A percentile compares a stretch with the other conserved stretches of the same genome.
These are phyloP conservation scores for Stigmatopora nigra DNA, from an alignment of 2,113 vertebrate species.

Conservation along the genomic window DNA sequence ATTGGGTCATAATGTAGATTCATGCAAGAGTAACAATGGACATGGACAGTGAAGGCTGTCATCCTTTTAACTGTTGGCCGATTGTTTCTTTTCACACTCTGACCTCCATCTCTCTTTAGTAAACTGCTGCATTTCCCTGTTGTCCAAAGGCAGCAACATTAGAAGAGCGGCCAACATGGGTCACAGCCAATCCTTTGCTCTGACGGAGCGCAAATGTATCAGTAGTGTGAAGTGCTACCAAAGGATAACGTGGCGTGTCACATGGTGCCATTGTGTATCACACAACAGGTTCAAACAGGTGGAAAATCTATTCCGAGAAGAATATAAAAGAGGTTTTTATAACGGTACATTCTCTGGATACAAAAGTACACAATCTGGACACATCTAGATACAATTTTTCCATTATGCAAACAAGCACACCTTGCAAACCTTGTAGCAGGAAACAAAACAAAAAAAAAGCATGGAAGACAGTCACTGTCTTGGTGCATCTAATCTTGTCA, in stretches of 20 bases:
- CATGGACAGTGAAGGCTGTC: constrained; percentile 20
- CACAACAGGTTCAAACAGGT: constrained; percentile 63
- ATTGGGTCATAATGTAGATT: constrained; percentile 13
- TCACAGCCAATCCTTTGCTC: constrained; percentile 62
- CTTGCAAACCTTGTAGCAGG: not conserved
- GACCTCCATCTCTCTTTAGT: constrained; percentile 53
- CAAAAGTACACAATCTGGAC: constrained; percentile 6
- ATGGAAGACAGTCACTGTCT: not conserved
- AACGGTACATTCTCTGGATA: not conserved
- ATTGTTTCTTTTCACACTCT: constrained; percentile 34
- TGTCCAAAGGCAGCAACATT: constrained; percentile 57
- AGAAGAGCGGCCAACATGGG: constrained; percentile 54
- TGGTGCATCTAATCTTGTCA: constrained; percentile 3
- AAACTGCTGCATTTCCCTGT: constrained; percentile 41
- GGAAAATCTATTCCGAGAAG: constrained; percentile 61
- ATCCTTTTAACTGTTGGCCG: constrained; percentile 33
- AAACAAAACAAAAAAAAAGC: not conserved
- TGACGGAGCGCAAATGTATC: constrained; percentile 65
- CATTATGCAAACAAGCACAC: not conserved
- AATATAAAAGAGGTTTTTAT: constrained; percentile 20
- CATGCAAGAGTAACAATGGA: constrained; percentile 13
- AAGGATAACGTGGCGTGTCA: constrained; percentile 58
- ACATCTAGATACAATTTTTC: constrained; percentile 2
- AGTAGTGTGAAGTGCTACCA: constrained; percentile 53
- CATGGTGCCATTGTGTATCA: constrained; percentile 52